Evolutionary conservation across 2,113 vertebrate genomes (phyloP), one percentile per base, ranked within the genome.

Genomic region (Cephalopterus ornatus): DNA sequence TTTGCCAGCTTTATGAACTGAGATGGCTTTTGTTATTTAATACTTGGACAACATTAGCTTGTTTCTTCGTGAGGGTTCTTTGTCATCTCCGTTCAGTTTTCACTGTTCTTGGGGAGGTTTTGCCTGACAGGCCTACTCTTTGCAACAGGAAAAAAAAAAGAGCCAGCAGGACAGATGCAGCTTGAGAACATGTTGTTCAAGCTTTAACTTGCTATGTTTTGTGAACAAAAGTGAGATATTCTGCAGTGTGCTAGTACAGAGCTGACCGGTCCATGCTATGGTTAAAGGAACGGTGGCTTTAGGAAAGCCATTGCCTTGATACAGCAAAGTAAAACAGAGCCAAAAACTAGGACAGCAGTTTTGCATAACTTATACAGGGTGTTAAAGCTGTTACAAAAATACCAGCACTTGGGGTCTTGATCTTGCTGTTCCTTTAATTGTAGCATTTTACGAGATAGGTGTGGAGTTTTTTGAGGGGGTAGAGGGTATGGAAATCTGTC

Each of bases 401-500:
- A 18, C 8, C 35, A 62, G 42, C 26, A 2, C 46, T 32, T 65
- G 41, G 42, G 14, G 12, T 55, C 49, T 28, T 71, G 30, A 27
- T 17, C 50, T 53, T 53, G 23, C 41, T 67, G 7, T 42, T 75
- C 19, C 30, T 63, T 78, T 59, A 35, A 32, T 16, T 50, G 8
- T 5, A 59, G 15, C 11, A 0, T 41, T 71, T 33, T 50, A n/a
- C 42, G 28, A 12, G 21, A 14, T 7, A 32, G 17, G 1, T 15
- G 47, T 53, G 24, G 47, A 49, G 27, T 2, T 0, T 6, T 53
- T 16, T 53, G 28, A 32, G 26, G 8, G 10, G 5, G 4, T 27
- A n/a, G 2, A 1, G 16, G 12, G 12, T 8, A 4, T 33, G 16
- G 15, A 7, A 3, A 11, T 26, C 42, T 56, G 12, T 23, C 35